Evolutionary conservation across 2,797 vertebrate genomes (phyloP), one percentile per base, ranked within the genome.

Genomic region (Heteromormyrus szaboi): DNA sequence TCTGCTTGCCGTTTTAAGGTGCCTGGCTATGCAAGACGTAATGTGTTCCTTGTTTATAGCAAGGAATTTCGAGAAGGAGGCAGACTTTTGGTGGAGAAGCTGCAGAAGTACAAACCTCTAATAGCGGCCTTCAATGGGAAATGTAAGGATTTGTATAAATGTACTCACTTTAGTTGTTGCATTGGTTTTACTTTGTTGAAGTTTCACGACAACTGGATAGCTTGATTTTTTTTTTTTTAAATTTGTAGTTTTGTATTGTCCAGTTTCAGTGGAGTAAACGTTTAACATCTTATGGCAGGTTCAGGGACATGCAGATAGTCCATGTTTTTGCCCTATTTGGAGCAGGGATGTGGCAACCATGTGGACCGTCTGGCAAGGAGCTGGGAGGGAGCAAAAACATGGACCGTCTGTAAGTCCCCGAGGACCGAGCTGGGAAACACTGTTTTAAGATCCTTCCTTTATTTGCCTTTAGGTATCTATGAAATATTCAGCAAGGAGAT

Each of bases 401-500:
- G 59, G 22, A 29, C 25, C 22, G 1, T 62, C 59, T 62, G 62
- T 33, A 33, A n/a, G 11, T 68, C 11, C 62, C 62, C 4, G 7
- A 68, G 62, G 9, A 68, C 62, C 11, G 29, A 33, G 62, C 29
- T 68, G 62, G 62, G 62, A 33, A 68, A 33, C 62, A 33, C 11
- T 29, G 62, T 33, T 33, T 79, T 79, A 44, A 44, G 37, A 33
- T 79, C 76, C 89, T 48, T 87, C 12, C 14, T 1, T 22, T 4
- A 37, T 89, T 29, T 51, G 37, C 0, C 3, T 83, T 17, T 87
- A 99, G 99, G 98, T 93, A 99, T 99, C 94, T 99, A 99, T 95
- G 99, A 99, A 95, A 99, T 99, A 96, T 99, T 99, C 96, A 99
- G 98, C 95, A 97, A 96, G 95, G 99, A 99, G 92, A 93, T 99